phyloP scores from a whole-genome alignment of 2,888 invertebrate genomes.

The Nebria brevicollis region DNA sequence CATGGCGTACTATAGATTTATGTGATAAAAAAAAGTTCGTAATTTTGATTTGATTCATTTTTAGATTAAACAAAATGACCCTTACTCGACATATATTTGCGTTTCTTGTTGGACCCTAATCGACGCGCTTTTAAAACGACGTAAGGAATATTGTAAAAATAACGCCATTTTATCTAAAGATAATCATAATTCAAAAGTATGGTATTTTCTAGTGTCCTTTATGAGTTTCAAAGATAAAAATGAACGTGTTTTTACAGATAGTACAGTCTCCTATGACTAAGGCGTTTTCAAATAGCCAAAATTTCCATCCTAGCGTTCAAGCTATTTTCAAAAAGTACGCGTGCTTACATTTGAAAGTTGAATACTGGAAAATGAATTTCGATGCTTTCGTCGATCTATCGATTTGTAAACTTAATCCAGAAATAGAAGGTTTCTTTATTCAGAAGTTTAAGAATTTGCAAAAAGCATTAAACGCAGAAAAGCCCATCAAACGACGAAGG shows the following conservation, averaged over 20 bases:
- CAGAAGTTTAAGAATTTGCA: too few species aligned
- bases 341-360: conserved; percentile 10
- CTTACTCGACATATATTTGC: conserved; percentile 32
- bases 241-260: conserved; percentile 15
- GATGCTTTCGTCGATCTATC: conserved; percentile 29
- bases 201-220: not conserved
- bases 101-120: conserved; percentile 25
- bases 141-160: conserved; percentile 25
- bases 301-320: conserved; percentile 7
- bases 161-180: conserved; percentile 3
- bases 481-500: not conserved
- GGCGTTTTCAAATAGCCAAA: not conserved
- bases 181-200: not conserved
- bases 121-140: conserved; percentile 14
- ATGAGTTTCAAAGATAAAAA: not conserved
- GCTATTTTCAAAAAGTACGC: conserved; percentile 20
- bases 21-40: not conserved
- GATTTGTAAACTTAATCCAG: conserved; percentile 9
- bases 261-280: not conserved
- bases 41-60: not conserved
- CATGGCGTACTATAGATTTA: not conserved
- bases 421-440: not conserved
- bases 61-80: conserved; percentile 36
- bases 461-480: not conserved
- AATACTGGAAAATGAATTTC: conserved; percentile 27